Conservation (phyloP, 2,113 vertebrate species). For the Ramphastos sulfuratus region DNA sequence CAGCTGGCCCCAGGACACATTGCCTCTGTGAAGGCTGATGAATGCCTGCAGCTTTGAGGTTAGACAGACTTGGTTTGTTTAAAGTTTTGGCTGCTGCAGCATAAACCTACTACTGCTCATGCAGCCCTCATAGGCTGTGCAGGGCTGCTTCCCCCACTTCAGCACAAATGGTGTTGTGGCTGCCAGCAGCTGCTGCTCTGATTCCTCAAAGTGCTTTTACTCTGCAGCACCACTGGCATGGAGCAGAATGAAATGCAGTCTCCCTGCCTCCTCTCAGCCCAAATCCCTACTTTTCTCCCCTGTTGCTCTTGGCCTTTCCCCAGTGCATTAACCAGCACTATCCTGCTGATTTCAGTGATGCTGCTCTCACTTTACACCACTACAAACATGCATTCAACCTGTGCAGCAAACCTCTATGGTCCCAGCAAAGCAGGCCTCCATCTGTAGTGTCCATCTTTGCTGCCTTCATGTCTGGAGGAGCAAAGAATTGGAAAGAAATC, state of each 20-base stretch:
- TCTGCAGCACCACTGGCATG: neutral
- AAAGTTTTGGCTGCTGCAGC: conserved; percentile 60
- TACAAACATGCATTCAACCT: neutral
- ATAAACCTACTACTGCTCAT: conserved; percentile 54
- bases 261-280: neutral
- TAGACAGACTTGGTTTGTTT: conserved; percentile 59
- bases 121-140: neutral
- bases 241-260: neutral
- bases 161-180: neutral
- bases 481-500: neutral
- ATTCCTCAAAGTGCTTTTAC: neutral
- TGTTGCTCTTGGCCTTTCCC: neutral
- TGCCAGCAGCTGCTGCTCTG: neutral
- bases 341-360: neutral
- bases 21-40: conserved; percentile 43
- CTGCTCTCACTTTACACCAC: neutral
- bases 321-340: neutral
- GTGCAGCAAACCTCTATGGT: neutral
- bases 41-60: conserved; percentile 46
- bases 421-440: neutral
- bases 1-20: conserved; percentile 9
- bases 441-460: neutral
- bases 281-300: neutral
- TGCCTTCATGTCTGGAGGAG: neutral
- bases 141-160: conserved; percentile 1